Evolutionary conservation across 2,113 vertebrate species (phyloP).

Genomic region (Megaleporinus macrocephalus): DNA sequence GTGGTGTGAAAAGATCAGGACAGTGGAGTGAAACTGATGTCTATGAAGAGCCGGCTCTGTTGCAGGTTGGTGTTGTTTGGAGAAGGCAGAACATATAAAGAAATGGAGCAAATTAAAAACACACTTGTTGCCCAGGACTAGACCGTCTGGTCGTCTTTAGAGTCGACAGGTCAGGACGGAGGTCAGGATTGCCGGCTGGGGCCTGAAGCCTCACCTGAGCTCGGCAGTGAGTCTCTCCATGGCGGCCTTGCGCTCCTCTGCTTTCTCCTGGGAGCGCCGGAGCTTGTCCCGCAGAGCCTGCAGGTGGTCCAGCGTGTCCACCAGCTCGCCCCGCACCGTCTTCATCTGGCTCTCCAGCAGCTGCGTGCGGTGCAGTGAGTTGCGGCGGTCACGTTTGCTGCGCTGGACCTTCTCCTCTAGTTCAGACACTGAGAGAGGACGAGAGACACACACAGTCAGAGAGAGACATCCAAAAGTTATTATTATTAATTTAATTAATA

Average conservation of each 20-base stretch:
- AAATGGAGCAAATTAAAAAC: neutral
- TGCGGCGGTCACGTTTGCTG: slow-evolving; percentile 80
- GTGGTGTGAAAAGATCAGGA: neutral
- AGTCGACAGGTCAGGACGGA: neutral
- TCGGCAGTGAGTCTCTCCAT: slow-evolving; percentile 86
- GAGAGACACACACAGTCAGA: neutral
- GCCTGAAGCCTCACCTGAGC: slow-evolving; percentile 78
- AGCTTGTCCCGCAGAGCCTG: slow-evolving; percentile 84
- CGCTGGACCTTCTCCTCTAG: slow-evolving; percentile 88
- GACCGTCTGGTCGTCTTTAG: neutral
- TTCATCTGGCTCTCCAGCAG: slow-evolving; percentile 87
- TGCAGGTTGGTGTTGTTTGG: too few relatives aligned
- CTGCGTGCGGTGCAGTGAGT: slow-evolving; percentile 84
- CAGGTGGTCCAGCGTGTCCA: slow-evolving; percentile 82
- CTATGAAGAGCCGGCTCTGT: neutral
- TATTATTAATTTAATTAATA: too few relatives aligned
- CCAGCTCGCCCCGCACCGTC: slow-evolving; percentile 83
- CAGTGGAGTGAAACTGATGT: too few relatives aligned
- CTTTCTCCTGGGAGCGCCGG: slow-evolving; percentile 84
- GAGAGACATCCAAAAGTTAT: too few relatives aligned
- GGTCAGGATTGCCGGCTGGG: neutral
- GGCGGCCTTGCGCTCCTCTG: slow-evolving; percentile 84
- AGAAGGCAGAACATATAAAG: too few relatives aligned
- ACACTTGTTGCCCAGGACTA: too few relatives aligned
- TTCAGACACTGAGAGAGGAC: slow-evolving; percentile 76